Percentiles rank a stretch among this genome's conserved stretches.
Conservation (phyloP, 2,113 vertebrate genomes). For the Xiphophorus hellerii region DNA sequence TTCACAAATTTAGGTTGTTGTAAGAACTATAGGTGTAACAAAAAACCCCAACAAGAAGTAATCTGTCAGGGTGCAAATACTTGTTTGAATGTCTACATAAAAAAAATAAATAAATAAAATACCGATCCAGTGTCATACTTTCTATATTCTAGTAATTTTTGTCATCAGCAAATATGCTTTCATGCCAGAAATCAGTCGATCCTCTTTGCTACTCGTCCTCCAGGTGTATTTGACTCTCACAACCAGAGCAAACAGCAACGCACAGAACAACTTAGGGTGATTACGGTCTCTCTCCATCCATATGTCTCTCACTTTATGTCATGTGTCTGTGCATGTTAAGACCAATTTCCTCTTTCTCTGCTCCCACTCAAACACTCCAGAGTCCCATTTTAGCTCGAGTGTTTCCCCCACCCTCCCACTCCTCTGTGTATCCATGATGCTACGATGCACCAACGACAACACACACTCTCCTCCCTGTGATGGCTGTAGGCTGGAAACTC, state of each 20-base stretch:
- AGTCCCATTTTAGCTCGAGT: conserved; percentile 57
- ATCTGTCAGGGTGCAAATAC: too few relatives aligned
- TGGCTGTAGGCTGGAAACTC: conserved; percentile 34
- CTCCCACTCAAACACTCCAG: conserved; percentile 50
- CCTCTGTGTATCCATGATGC: conserved; percentile 22
- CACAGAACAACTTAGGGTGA: conserved; percentile 31
- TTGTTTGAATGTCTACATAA: too few relatives aligned
- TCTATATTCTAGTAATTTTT: too few relatives aligned
- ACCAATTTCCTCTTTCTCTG: conserved; percentile 37
- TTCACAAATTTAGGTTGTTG: too few relatives aligned
- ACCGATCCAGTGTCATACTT: too few relatives aligned
- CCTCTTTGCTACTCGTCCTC: too few relatives aligned
- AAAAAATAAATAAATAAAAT: too few relatives aligned
- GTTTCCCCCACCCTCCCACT: conserved; percentile 38
- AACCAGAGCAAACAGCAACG: conserved; percentile 17
- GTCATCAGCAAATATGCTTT: too few relatives aligned
- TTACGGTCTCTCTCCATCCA: conserved; percentile 8
- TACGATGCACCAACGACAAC: conserved; percentile 23
- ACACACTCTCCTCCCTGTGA: conserved; percentile 30
- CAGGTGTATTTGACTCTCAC: too few relatives aligned
- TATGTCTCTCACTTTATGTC: background rate
- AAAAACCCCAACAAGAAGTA: too few relatives aligned
- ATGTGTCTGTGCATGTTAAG: conserved; percentile 21
- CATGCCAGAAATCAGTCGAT: too few relatives aligned
- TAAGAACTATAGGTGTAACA: too few relatives aligned